Evolutionary conservation across 2,113 vertebrate genomes (phyloP).

Genomic region (Henicopernis longicauda): DNA sequence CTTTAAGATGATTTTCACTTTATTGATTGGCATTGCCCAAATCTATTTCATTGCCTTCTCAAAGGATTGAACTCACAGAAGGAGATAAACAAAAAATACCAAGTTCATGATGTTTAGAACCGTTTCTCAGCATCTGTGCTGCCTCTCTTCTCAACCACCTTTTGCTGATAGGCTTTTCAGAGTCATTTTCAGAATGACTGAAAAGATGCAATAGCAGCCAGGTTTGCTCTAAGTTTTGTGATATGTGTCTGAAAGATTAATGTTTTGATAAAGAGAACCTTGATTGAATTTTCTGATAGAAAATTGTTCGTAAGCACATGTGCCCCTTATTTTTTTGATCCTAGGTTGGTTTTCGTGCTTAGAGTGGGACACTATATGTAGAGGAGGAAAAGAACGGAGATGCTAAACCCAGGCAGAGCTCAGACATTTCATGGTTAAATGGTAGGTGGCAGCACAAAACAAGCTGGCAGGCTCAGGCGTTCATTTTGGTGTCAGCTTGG

Average conservation of each 20-base stretch:
- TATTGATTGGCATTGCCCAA: conserved; percentile 56
- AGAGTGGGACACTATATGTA: not conserved
- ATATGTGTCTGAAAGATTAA: conserved; percentile 67
- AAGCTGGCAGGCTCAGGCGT: not conserved
- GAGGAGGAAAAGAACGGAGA: not conserved
- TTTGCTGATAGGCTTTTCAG: conserved; percentile 15
- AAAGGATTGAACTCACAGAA: conserved; percentile 48
- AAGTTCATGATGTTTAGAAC: conserved; percentile 67
- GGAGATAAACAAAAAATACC: conserved; percentile 51
- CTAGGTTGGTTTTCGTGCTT: not conserved
- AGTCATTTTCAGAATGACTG: conserved; percentile 33
- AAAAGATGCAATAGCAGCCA: not conserved
- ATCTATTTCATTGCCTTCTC: conserved; percentile 44
- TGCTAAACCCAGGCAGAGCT: not conserved
- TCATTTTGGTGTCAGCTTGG: not conserved
- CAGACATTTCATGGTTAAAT: not conserved
- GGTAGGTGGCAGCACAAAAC: not conserved
- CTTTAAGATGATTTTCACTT: conserved; percentile 56
- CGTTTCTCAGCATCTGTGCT: conserved; percentile 15
- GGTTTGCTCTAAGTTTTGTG: conserved; percentile 35
- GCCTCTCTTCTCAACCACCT: not conserved
- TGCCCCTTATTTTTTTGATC: conserved; percentile 21
- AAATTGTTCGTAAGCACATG: conserved; percentile 57
- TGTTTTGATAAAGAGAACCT: conserved; percentile 65
- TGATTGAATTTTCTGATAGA: conserved; percentile 66